Base-by-base conservation (phyloP, 2,113 vertebrate species). In the Arizona elegans region DNA sequence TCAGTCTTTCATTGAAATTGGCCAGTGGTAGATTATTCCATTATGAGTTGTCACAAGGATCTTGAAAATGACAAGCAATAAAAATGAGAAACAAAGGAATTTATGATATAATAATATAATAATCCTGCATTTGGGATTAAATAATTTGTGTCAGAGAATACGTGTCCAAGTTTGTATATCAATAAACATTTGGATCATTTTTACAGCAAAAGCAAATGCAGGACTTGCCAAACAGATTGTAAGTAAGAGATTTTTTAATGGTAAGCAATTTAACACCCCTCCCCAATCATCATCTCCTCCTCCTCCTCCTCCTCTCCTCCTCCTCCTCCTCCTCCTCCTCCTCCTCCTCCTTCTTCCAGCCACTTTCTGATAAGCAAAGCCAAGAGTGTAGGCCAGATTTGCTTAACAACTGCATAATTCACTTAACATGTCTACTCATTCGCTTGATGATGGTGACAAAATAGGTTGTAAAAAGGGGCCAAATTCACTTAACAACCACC, bases 61-160 rank as follows among this genome's bases (percentile, higher is more conserved):
- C 43, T 89, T 92, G 33, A 88, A 70, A 96, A 92, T 75, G 47
- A 50, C 55, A 95, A 89, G 62, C 81, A 95, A 91, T 11, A 86
- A 94, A 81, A 90, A 90, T 24, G 52, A 62, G 5, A 53, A 95
- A 94, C 93, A 0, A 0, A 93, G 53, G 86, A 95, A 65, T 93
- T 75, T 90, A 50, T 56, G 86, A 15, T 26, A 47, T 47, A 47
- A 47, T 95, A 56, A n/a, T 93, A 2, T 47, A 81, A 17, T 23
- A 52, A 52, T 33, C 17, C 55, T 92, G 12, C 91, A 33, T 62
- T 62, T 26, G 75, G 54, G 15, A 53, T 10, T 52, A 53, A 87
- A 50, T n/a, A 58, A 59, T 17, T 87, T 59, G 24, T 47, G 9
- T 91, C 38, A 50, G 29, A 62, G 26, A 87, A 92, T 52, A 24